Percentiles rank a stretch among this genome's conserved stretches.
Evolutionary conservation across 2,888 invertebrate genomes (phyloP).

Genomic region (Scaptomyza cyrtandrae): DNA sequence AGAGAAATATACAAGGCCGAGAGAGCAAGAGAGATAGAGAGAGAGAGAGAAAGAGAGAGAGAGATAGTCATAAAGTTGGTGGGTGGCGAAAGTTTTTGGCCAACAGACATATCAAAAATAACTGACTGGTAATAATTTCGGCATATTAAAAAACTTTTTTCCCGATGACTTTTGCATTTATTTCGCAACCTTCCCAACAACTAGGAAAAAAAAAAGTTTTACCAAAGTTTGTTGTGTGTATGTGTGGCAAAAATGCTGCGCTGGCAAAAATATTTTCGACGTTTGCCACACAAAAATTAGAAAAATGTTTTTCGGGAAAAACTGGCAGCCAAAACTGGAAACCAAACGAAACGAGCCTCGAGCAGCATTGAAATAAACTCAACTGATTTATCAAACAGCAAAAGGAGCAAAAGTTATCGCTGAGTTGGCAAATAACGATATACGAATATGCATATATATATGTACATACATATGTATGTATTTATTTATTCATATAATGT

Average conservation of each 20-base stretch:
- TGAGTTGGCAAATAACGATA: conserved; percentile 46
- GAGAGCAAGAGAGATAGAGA: not conserved
- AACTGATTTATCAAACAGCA: conserved; percentile 70
- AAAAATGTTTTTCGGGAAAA: conserved; percentile 64
- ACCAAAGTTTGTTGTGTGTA: conserved; percentile 40
- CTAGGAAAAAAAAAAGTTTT: conserved; percentile 42
- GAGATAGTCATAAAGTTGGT: conserved; percentile 41
- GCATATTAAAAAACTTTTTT: conserved; percentile 80
- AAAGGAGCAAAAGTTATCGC: conserved; percentile 43
- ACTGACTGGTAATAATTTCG: conserved; percentile 80
- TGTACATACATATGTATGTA: not conserved
- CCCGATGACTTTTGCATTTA: conserved; percentile 80
- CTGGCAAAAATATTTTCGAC: conserved; percentile 66
- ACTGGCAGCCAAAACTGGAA: conserved; percentile 47
- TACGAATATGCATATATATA: conserved; percentile 3
- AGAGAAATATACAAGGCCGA: not conserved
- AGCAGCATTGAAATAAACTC: conserved; percentile 60
- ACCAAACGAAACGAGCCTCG: conserved; percentile 29
- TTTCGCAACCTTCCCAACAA: conserved; percentile 42
- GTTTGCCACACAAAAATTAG: conserved; percentile 66
- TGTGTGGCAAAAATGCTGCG: conserved; percentile 46
- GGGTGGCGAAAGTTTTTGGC: conserved; percentile 49
- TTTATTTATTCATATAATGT: not conserved
- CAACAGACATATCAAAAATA: conserved; percentile 78
- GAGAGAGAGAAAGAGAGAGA: not conserved